Base-by-base conservation (phyloP, 1,140 invertebrate species). In the Aphaenogaster floridana region DNA sequence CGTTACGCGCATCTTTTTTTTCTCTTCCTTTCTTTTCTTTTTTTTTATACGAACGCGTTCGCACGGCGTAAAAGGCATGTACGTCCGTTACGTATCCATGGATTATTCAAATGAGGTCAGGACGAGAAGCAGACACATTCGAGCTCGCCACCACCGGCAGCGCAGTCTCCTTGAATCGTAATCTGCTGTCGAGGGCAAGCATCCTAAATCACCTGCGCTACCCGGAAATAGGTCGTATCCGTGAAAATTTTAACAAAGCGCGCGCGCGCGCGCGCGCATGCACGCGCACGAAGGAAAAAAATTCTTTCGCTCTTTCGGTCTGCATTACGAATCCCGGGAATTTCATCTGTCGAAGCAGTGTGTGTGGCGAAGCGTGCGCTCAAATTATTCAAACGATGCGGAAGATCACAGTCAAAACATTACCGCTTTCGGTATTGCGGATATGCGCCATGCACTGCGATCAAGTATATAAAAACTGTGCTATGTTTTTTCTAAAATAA, bases 71-170 rank as follows among this genome's bases (percentile, higher is more conserved):
- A 87, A 74, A 87, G 68, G 48, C 79, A 72, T 87, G 66, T 83
- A 83, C 34, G 42, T 17, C 78, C 63, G 79, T 57, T 74, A 74
- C 68, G 86, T 83, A 87, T 74, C 79, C 79, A 83, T 87, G 79
- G 86, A 87, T 87, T 87, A 87, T 87, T 84, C 66, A 87, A 87
- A 87, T 84, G 86, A 87, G 86, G 86, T 87, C 86, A 87, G 86
- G 66, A 87, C 78, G 78, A 81, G 48, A 28, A 71, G 66, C 66
- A 83, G 64, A 54, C 54, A 34, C 74, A 79, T 69, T 66, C 63
- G 57, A 72, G 78, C 66, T 50, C 21, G 39, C 78, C 79, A 59
- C 28, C 28, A 50, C 66, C 21, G n/a, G 57, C 57, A 17, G 21
- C 50, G 59, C 68, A 83, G 78, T 72, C 59, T 87, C 79, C 50